Evolutionary conservation across 2,888 invertebrate genomes (phyloP), one percentile per base, ranked within the genome.

Genomic region (Chloroclystis v-ata): DNA sequence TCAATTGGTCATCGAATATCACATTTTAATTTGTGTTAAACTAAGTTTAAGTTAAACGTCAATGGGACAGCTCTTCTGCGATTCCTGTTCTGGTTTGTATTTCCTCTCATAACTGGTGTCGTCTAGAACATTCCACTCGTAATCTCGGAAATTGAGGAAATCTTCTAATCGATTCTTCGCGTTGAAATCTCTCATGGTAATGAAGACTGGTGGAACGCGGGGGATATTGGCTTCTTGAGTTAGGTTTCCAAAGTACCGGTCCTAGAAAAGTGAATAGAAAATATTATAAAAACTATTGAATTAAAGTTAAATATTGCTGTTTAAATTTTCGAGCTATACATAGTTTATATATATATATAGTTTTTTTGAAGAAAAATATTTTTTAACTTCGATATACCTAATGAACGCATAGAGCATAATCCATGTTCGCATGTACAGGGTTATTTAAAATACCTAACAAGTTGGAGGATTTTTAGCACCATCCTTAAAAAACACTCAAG

Each of bases 61-160:
- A 10, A 81, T 56, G 7, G 77, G 75, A 49, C 82, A 82, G n/a
- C 70, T 63, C 2, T 55, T 48, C 32, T 65, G 73, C 35, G 67
- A 59, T n/a, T 74, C 75, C 1, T 73, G 74, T 35, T 67, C 71
- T 44, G 35, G 35, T 10, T 35, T 35, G 16, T 84, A 78, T 47
- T 59, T 67, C 24, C 80, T 69, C 20, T 75, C 72, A 44, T 75
- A 87, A 33, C 72, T 70, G 2, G 61, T 38, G 2, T 72, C 65
- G 20, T 83, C 79, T 6, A 76, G 51, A 1, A 86, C 54, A 12
- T 73, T 67, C 47, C 74, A 85, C 29, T 85, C 82, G 28, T 77
- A 86, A 33, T 86, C 82, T 10, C 87, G 69, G 49, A 85, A 87
- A 59, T 83, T 78, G 0, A 82, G 57, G 2, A 84, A 56, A 47